phyloP scores from a whole-genome alignment of 2,888 invertebrate species.

The Crioceris asparagi region DNA sequence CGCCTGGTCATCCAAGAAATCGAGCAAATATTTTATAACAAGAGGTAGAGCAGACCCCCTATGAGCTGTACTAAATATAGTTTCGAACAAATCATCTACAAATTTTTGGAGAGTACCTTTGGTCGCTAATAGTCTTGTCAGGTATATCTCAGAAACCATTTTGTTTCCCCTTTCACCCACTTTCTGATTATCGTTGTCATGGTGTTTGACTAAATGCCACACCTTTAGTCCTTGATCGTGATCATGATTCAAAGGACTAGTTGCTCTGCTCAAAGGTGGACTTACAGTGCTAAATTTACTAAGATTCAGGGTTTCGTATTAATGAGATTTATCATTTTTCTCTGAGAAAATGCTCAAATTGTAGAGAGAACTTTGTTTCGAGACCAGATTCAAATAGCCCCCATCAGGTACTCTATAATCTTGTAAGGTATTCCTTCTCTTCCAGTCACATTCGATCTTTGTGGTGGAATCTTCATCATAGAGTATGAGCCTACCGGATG shows the following conservation, averaged over 20 bases:
- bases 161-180: constrained; percentile 79
- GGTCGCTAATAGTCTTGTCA: constrained; percentile 88
- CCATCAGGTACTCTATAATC: constrained; percentile 96
- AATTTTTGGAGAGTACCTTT: constrained; percentile 94
- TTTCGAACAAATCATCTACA: constrained; percentile 96
- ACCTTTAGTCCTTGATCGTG: constrained; percentile 75
- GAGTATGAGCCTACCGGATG: constrained; percentile 84
- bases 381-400: constrained; percentile 86
- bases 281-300: constrained; percentile 89
- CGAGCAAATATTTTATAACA: constrained; percentile 99
- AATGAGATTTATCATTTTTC: constrained; percentile 91
- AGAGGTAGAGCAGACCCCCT: constrained; percentile 91
- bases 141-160: constrained; percentile 86
- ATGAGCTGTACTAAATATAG: constrained; percentile 97
- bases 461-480: constrained; percentile 97
- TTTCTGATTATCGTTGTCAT: constrained; percentile 85
- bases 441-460: constrained; percentile 94
- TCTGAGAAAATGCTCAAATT: constrained; percentile 83
- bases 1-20: constrained; percentile 98
- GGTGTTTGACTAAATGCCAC: constrained; percentile 92
- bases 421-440: constrained; percentile 89
- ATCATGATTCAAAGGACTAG: constrained; percentile 87
- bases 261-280: constrained; percentile 80
- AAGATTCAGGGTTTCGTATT: constrained; percentile 81
- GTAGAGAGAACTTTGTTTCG: constrained; percentile 92